phyloP scores from a whole-genome alignment of 2,888 invertebrate genomes.

The Ophioninae sp. region DNA sequence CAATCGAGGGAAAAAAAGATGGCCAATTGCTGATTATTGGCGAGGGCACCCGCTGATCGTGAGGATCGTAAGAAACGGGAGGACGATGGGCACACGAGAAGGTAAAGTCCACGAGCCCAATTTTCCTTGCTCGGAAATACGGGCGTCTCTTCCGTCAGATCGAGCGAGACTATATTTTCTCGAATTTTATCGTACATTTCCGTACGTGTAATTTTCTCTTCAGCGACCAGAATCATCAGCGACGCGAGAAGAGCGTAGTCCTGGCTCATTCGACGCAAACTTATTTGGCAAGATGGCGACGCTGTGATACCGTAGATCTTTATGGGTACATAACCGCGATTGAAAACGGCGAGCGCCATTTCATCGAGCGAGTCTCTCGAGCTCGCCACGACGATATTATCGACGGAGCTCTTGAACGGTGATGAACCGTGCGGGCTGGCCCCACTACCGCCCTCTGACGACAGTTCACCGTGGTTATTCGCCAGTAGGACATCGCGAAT shows the following conservation, averaged over 20 bases:
- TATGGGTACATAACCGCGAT: constrained; percentile 69
- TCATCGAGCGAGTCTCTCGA: constrained; percentile 69
- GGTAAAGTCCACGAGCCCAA: constrained; percentile 79
- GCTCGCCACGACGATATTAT: constrained; percentile 68
- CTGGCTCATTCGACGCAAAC: constrained; percentile 62
- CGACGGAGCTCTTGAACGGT: constrained; percentile 68
- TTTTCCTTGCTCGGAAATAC: constrained; percentile 72
- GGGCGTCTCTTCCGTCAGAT: constrained; percentile 69
- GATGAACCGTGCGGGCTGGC: no score
- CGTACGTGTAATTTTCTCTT: constrained; percentile 68
- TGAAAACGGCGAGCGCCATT: constrained; percentile 68
- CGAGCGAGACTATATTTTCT: constrained; percentile 66
- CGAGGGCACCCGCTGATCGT: constrained; percentile 82
- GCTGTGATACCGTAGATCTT: constrained; percentile 67
- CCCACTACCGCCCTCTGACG: constrained; percentile 62
- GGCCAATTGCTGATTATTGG: constrained; percentile 86
- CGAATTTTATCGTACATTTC: constrained; percentile 71
- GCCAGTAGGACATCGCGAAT: constrained; percentile 67
- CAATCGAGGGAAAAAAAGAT: constrained; percentile 80
- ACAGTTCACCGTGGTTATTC: constrained; percentile 40
- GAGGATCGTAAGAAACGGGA: constrained; percentile 66
- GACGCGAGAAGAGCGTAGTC: constrained; percentile 72
- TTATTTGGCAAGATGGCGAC: no score
- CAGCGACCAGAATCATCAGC: constrained; percentile 71
- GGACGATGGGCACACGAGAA: constrained; percentile 80